Conservation (phyloP, 2,888 invertebrate species). For the Drosophila falleni region DNA sequence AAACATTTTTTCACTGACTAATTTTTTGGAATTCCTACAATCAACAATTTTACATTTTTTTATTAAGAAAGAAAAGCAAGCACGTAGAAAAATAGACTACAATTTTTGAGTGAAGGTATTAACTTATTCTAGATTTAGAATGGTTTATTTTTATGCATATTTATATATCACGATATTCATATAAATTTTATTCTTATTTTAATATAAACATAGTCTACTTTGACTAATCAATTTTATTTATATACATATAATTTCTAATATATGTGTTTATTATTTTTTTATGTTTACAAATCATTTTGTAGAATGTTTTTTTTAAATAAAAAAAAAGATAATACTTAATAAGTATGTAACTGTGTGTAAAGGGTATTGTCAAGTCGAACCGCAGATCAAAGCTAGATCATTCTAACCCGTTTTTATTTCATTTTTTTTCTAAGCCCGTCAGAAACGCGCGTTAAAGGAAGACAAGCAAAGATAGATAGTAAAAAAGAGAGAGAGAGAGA, state of each 20-base stretch:
- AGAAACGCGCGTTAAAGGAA: conserved; percentile 56
- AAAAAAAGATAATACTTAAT: background rate
- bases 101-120: too few relatives aligned
- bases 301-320: background rate
- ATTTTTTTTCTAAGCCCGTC: conserved; percentile 26
- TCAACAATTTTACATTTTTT: too few relatives aligned
- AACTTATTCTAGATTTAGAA: too few relatives aligned
- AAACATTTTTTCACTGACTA: too few relatives aligned
- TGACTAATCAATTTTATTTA: background rate
- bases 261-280: background rate
- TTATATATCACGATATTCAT: background rate
- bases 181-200: background rate
- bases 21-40: too few relatives aligned
- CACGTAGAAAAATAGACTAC: too few relatives aligned
- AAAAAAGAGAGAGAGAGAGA: conserved; percentile 22
- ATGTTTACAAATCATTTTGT: too few relatives aligned
- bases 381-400: background rate
- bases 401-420: conserved; percentile 27
- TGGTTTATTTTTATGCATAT: too few relatives aligned
- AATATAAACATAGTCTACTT: too few relatives aligned
- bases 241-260: background rate
- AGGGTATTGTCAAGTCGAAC: conserved; percentile 24
- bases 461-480: conserved; percentile 15
- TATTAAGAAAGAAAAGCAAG: too few relatives aligned
- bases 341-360: background rate